A percentile compares a stretch with the other conserved stretches of the same genome.
Conservation (phyloP, 1,140 invertebrate genomes). For the Danaus melanippus region DNA sequence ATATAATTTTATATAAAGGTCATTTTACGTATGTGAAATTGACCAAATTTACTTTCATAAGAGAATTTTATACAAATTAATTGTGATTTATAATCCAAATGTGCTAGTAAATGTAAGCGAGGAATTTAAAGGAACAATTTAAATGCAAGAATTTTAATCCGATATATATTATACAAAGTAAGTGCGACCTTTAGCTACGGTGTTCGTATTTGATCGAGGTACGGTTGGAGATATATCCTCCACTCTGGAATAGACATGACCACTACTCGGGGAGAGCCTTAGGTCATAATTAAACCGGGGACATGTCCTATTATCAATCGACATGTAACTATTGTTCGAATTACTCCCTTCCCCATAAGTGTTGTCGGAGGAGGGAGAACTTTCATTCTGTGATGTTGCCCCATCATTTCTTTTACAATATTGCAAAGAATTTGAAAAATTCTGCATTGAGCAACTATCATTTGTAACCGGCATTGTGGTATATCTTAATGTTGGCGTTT, state of each 20-base stretch:
- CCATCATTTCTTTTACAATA: slow-evolving; percentile 58
- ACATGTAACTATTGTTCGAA: slow-evolving; percentile 71
- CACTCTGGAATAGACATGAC: slow-evolving; percentile 68
- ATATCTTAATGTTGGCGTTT: slow-evolving; percentile 61
- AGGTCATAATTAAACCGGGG: slow-evolving; percentile 70
- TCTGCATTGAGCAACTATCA: slow-evolving; percentile 65
- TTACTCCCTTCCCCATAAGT: slow-evolving; percentile 66
- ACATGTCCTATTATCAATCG: slow-evolving; percentile 66
- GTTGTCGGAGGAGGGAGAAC: slow-evolving; percentile 64
- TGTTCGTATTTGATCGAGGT: slow-evolving; percentile 48
- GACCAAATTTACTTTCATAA: slow-evolving; percentile 37
- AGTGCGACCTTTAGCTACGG: slow-evolving; percentile 53
- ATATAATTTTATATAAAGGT: slow-evolving; percentile 11
- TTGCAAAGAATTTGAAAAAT: slow-evolving; percentile 64
- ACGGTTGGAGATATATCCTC: slow-evolving; percentile 62
- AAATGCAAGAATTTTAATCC: slow-evolving; percentile 17
- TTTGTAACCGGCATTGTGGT: slow-evolving; percentile 66
- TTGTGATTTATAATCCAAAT: slow-evolving; percentile 12
- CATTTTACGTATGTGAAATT: slow-evolving; percentile 61
- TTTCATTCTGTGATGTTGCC: slow-evolving; percentile 61
- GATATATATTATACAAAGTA: slow-evolving; percentile 54
- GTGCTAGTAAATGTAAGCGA: slow-evolving; percentile 18
- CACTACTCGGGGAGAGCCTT: slow-evolving; percentile 60
- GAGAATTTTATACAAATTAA: slow-evolving; percentile 9
- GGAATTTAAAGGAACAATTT: slow-evolving; percentile 22